These are phyloP conservation scores for Oenanthe melanoleuca DNA, from an alignment of 2,113 vertebrate species.

Conservation along the genomic window DNA sequence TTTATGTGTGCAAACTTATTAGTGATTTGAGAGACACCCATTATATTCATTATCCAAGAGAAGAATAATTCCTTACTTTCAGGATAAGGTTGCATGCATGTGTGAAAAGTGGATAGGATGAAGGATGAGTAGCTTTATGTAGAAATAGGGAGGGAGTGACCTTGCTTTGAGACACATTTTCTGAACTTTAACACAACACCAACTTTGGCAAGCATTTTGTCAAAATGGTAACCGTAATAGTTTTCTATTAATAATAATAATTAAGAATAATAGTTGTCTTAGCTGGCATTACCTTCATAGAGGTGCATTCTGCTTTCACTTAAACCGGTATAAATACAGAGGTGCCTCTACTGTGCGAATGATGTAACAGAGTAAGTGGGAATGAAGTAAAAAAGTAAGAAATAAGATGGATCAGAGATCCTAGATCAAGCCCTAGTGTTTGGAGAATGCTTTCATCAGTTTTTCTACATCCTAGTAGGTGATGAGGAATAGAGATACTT, in stretches of 20 bases:
- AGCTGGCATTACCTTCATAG: neutral
- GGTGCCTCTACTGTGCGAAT: neutral
- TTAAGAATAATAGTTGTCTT: neutral
- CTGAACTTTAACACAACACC: neutral
- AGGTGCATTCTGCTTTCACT: neutral
- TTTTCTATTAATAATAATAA: neutral
- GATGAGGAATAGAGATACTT: neutral
- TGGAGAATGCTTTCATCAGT: neutral
- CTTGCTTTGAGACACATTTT: neutral
- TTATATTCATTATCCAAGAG: neutral
- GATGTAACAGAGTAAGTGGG: neutral
- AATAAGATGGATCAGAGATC: neutral
- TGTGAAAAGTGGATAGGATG: neutral
- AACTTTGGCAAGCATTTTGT: neutral
- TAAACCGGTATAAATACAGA: neutral
- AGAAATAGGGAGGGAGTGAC: neutral
- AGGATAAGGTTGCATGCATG: neutral
- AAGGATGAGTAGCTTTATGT: neutral
- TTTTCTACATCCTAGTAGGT: neutral
- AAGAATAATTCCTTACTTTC: neutral
- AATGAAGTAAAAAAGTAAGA: neutral
- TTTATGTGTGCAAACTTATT: neutral
- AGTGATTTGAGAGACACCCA: neutral
- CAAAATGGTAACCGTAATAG: neutral
- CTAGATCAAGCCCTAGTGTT: neutral